Evolutionary conservation across 1,140 invertebrate genomes (phyloP).

Genomic region (Monomorium pharaonis): DNA sequence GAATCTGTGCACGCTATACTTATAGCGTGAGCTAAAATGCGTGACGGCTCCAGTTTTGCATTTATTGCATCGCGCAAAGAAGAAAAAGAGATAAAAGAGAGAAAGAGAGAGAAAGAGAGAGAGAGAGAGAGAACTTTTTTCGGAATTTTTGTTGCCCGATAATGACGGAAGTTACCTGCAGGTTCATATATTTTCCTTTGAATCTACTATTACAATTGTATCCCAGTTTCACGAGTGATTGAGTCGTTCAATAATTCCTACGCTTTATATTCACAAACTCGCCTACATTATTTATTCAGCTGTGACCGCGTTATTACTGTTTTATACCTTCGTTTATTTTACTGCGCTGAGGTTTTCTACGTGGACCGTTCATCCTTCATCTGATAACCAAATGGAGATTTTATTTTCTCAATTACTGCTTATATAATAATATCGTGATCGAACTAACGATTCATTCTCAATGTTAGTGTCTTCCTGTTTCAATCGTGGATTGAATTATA

Average conservation of each 20-base stretch:
- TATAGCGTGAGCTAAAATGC: constrained; percentile 51
- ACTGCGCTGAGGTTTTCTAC: constrained; percentile 1
- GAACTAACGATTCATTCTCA: constrained; percentile 58
- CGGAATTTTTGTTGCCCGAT: constrained; percentile 7
- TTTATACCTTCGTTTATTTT: constrained; percentile 31
- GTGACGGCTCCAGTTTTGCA: constrained; percentile 43
- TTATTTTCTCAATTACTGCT: constrained; percentile 44
- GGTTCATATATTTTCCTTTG: neutral
- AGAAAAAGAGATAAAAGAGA: neutral
- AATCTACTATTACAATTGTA: constrained; percentile 13
- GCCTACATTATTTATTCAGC: constrained; percentile 31
- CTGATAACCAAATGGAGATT: constrained; percentile 38
- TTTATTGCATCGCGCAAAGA: constrained; percentile 8
- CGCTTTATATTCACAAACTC: constrained; percentile 45
- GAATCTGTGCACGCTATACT: constrained; percentile 66
- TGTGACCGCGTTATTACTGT: neutral
- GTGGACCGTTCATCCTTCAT: constrained; percentile 5
- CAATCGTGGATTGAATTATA: constrained; percentile 50
- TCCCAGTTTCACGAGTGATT: constrained; percentile 11
- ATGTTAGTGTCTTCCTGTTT: constrained; percentile 47
- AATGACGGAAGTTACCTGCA: neutral
- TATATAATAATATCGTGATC: constrained; percentile 48
- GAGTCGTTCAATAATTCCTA: constrained; percentile 15
- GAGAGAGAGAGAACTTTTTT: neutral
- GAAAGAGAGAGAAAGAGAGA: neutral